Evolutionary conservation across 35 echinoderm and acorn worm genomes (phyloP), one percentile per base, ranked within the genome.

Genomic region (Lytechinus pictus): DNA sequence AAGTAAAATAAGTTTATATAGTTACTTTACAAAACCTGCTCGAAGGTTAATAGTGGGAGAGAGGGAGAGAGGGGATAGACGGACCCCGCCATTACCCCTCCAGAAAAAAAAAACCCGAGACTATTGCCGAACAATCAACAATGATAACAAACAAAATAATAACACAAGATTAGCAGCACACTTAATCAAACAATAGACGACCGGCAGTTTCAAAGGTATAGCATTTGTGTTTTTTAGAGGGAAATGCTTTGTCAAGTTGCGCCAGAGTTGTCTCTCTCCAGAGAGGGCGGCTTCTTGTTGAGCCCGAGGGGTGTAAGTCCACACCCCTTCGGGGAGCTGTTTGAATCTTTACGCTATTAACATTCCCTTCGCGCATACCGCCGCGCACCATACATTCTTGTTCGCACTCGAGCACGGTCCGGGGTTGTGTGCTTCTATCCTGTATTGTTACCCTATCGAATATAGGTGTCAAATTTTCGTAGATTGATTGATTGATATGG

Each of bases 401-500:
- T 79, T 90, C 13, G 88, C 88, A 54, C 88, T 54, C 88, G 88
- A 90, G 29, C 88, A 44, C 10, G 14, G 88, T 90, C 28, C 52
- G 13, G 52, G 88, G 88, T 90, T 90, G 88, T 0, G 66, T 19
- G 66, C 21, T 79, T 79, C 88, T 14, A 51, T 90, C 88, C 24
- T 54, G 88, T 44, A 90, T 90, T 90, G 88, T 90, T 90, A 51
- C 88, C 29, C 52, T 21, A 52, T 90, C 88, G 28, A 24, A 44
- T 90, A 90, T 54, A 54, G 88, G 88, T 90, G 88, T 90, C 88
- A 54, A 21, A 90, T 90, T 10, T 90, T 90, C 28, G 88, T 54
- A 44, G 88, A 90, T 52, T 90, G 88, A 90, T 44, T 90, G 88
- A 90, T 90, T 44, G 88, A 90, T 90, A 90, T 27, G 88, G 16